These are phyloP conservation scores for Lysandra coridon DNA, from an alignment of 2,888 invertebrate genomes.

Conservation along the genomic window DNA sequence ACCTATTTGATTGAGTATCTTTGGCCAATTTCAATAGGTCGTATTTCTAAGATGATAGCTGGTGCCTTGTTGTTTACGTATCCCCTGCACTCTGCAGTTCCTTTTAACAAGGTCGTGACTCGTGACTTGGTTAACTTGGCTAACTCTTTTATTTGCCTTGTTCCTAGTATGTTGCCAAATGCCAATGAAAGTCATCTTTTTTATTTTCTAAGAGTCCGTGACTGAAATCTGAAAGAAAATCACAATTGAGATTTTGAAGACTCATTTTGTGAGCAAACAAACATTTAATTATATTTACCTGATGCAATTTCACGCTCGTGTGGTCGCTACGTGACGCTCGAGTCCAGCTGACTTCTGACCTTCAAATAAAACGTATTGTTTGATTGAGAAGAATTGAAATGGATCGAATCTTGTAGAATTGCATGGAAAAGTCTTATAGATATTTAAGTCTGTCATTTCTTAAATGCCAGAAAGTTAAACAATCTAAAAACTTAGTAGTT, in stretches of 20 bases:
- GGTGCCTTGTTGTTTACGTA: background rate
- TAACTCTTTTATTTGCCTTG: background rate
- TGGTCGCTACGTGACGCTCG: constrained; percentile 6
- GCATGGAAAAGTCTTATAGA: background rate
- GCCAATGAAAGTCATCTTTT: background rate
- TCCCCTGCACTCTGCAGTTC: background rate
- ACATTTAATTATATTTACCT: constrained; percentile 18
- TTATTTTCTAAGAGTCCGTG: background rate
- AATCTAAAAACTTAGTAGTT: no score
- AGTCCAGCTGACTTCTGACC: background rate
- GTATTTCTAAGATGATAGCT: background rate
- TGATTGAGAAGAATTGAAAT: background rate
- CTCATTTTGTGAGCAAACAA: background rate
- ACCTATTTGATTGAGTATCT: background rate
- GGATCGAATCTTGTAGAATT: background rate
- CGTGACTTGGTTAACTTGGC: background rate
- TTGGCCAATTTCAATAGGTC: background rate
- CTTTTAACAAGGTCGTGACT: background rate
- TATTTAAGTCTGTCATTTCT: background rate
- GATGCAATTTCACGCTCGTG: constrained; percentile 31
- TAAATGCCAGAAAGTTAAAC: background rate
- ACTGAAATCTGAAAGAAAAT: background rate
- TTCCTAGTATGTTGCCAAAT: background rate
- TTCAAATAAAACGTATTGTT: background rate
- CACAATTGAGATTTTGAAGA: background rate